Conservation (phyloP, 2,113 vertebrate species). For the Heterotis niloticus region DNA sequence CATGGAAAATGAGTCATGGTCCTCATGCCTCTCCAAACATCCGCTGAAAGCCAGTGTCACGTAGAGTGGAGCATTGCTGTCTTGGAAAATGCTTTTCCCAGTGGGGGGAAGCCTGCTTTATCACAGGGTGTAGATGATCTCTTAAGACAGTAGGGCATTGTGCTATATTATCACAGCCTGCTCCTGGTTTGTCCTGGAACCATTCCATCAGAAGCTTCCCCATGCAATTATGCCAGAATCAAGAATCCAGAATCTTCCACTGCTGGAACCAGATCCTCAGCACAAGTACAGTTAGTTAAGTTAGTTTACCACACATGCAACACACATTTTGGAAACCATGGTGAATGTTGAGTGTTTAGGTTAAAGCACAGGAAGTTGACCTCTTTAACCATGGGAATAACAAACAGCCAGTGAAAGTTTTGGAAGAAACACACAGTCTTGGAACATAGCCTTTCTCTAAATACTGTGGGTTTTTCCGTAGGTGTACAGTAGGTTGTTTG, state of each 20-base stretch:
- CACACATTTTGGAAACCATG: too few species aligned
- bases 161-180: background rate
- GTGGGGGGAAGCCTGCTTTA: background rate
- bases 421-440: too few species aligned
- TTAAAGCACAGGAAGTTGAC: too few species aligned
- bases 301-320: background rate
- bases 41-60: background rate
- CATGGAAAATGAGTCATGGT: background rate
- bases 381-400: too few species aligned
- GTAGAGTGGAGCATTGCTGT: background rate
- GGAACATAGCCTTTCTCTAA: too few species aligned
- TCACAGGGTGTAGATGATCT: background rate
- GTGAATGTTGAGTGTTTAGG: too few species aligned
- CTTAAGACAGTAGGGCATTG: background rate
- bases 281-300: background rate
- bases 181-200: background rate
- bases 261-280: background rate
- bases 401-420: too few species aligned
- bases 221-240: constrained; percentile 1
- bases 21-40: constrained; percentile 7
- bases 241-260: background rate
- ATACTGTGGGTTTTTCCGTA: too few species aligned
- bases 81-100: background rate
- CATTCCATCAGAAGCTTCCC: background rate
- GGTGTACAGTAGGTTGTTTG: too few species aligned